Evolutionary conservation across 2,113 vertebrate genomes (phyloP).

Genomic region (Australoheros scitulus): DNA sequence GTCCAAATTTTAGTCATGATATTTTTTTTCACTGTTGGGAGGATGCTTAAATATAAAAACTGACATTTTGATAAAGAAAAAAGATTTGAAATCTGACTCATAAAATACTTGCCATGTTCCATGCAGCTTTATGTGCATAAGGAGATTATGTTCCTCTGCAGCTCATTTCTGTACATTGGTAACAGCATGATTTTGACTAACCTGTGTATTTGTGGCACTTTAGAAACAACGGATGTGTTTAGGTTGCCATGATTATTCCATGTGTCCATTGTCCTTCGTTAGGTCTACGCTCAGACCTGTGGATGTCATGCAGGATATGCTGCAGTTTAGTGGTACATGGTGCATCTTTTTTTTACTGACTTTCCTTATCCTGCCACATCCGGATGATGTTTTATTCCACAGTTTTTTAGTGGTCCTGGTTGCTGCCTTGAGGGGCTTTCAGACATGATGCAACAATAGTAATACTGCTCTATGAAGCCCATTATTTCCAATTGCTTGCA

Average conservation of each 20-base stretch:
- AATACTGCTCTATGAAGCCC: neutral
- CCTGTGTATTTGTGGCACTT: neutral
- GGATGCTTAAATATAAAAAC: neutral
- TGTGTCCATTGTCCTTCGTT: neutral
- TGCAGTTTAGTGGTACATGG: neutral
- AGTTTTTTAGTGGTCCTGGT: neutral
- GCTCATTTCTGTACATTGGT: neutral
- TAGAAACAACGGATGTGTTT: neutral
- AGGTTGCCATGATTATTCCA: neutral
- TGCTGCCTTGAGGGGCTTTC: neutral
- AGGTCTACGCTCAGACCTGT: neutral
- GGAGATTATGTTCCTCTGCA: neutral
- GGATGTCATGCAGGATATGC: neutral
- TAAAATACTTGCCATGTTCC: neutral
- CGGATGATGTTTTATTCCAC: neutral
- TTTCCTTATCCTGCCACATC: neutral
- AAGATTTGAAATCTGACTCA: neutral
- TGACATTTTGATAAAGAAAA: neutral
- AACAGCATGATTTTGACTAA: neutral
- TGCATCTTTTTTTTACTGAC: accelerated
- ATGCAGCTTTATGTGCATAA: accelerated
- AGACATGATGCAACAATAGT: neutral
- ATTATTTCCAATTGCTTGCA: neutral
- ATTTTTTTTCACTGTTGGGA: neutral
- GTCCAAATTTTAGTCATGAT: neutral